Base-by-base conservation (phyloP, 2,797 vertebrate genomes). In the Esox lucius region DNA sequence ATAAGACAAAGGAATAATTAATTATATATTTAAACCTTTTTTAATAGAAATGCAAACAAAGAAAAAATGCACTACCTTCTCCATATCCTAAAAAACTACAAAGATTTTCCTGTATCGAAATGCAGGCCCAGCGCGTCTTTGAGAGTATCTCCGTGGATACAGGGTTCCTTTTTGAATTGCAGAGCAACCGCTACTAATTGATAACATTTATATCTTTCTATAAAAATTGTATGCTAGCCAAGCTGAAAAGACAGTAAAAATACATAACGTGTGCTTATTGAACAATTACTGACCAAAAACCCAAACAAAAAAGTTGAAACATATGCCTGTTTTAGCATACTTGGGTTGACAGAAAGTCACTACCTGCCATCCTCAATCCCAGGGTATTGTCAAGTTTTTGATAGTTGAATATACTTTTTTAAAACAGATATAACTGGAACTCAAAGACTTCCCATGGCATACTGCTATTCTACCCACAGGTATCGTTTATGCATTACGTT, bases 361-460 rank as follows among this genome's bases (percentile, higher is more conserved):
- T 56, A 56, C n/a, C 51, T n/a, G 51, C 17, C 51, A 56, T 56
- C 51, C 51, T 56, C 17, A 56, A 22, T 24, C 56, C 24, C 56
- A 61, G 56, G 4, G 56, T 9, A 61, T 11, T 61, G 22, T 59
- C 56, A 5, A 24, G 8, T 11, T 12, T 22, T 7, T 3, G 9
- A 2, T 0, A 46, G 6, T 22, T 24, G 8, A 59, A 24, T 24
- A 22, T 22, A n/a, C 22, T 24, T 59, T 24, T 61, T 61, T 4
- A 53, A 53, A 53, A 16, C 48, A 4, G 53, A 17, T 19, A 31
- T 31, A 31, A 1, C 4, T 22, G n/a, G 59, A n/a, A 8, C 53
- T 59, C 53, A 59, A 22, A 56, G 53, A 61, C n/a, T 61, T 61
- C 9, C n/a, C 13, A 61, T 61, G 56, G n/a, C 56, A 59, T 59